Evolutionary conservation across 2,797 vertebrate species (phyloP).

Genomic region (Synanceia verrucosa): DNA sequence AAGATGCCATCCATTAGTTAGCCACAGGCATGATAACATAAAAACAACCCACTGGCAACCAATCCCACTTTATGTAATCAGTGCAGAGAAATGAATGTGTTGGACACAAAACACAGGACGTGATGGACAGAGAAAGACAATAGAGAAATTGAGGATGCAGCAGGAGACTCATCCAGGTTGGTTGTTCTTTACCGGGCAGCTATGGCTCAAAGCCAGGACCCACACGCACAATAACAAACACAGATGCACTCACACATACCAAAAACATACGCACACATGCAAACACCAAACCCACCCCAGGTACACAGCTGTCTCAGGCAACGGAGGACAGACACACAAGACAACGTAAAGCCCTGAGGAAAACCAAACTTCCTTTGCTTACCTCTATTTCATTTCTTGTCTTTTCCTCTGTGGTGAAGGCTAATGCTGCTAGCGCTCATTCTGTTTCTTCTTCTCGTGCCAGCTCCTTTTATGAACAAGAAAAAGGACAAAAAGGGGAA

Average conservation of each 20-base stretch:
- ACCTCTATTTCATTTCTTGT: conserved; percentile 55
- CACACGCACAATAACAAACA: conserved; percentile 31
- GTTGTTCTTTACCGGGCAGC: conserved; percentile 44
- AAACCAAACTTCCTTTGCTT: conserved; percentile 54
- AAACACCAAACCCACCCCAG: conserved; percentile 47
- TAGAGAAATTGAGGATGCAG: conserved; percentile 19
- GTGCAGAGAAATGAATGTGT: background rate
- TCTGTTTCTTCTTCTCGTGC: conserved; percentile 32
- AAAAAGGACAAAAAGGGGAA: conserved; percentile 26
- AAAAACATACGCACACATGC: conserved; percentile 38
- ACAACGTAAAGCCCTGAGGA: conserved; percentile 19
- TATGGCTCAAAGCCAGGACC: conserved; percentile 32
- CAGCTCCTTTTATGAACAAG: conserved; percentile 24
- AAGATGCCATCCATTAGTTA: background rate
- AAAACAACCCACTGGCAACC: background rate
- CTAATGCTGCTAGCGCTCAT: conserved; percentile 13
- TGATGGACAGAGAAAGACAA: conserved; percentile 8
- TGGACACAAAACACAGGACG: conserved; percentile 3
- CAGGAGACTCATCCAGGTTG: conserved; percentile 48
- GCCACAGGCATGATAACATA: too few species aligned
- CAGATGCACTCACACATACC: conserved; percentile 19
- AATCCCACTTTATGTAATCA: background rate
- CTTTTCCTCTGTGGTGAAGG: conserved; percentile 32
- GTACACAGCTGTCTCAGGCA: conserved; percentile 46
- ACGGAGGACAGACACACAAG: conserved; percentile 30